Evolutionary conservation across 2,888 invertebrate genomes (phyloP).

Genomic region (Caenorhabditis macrosperma): DNA sequence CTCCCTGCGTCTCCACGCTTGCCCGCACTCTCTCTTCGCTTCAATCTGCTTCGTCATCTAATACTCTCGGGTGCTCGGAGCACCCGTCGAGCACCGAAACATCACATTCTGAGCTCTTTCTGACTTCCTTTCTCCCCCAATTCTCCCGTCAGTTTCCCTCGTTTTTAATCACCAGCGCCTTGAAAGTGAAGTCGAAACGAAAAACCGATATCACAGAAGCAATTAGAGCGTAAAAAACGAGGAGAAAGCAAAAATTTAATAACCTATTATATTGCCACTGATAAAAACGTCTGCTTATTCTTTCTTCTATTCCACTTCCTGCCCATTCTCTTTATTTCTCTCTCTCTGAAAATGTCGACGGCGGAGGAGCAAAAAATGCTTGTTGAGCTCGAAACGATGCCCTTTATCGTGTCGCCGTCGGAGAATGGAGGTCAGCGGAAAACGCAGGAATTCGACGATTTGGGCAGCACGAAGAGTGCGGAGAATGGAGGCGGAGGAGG

Average conservation of each 20-base stretch:
- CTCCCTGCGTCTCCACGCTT: slow-evolving; percentile 1
- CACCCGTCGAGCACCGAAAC: slow-evolving; percentile 36
- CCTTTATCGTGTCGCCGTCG: slow-evolving; percentile 23
- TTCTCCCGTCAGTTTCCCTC: background rate
- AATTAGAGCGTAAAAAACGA: background rate
- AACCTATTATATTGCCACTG: slow-evolving; percentile 12
- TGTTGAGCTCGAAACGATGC: slow-evolving; percentile 55
- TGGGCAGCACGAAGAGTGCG: slow-evolving; percentile 5
- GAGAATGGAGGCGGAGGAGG: background rate
- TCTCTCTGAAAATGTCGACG: slow-evolving; percentile 38
- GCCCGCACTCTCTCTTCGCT: slow-evolving; percentile 8
- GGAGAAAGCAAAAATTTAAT: slow-evolving; percentile 3
- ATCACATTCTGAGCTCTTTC: slow-evolving; percentile 13
- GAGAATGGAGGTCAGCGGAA: slow-evolving; percentile 16
- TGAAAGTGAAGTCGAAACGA: background rate
- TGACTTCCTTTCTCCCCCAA: background rate
- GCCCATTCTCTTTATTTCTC: background rate
- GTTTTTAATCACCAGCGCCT: slow-evolving; percentile 14
- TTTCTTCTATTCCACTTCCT: background rate
- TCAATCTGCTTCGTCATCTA: slow-evolving; percentile 42
- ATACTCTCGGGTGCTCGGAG: slow-evolving; percentile 49
- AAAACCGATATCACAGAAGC: background rate
- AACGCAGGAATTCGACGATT: slow-evolving; percentile 30
- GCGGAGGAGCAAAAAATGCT: slow-evolving; percentile 52
- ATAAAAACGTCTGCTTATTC: too few species aligned